Evolutionary conservation across 2,797 vertebrate genomes (phyloP).

Genomic region (Poeciliopsis infans): DNA sequence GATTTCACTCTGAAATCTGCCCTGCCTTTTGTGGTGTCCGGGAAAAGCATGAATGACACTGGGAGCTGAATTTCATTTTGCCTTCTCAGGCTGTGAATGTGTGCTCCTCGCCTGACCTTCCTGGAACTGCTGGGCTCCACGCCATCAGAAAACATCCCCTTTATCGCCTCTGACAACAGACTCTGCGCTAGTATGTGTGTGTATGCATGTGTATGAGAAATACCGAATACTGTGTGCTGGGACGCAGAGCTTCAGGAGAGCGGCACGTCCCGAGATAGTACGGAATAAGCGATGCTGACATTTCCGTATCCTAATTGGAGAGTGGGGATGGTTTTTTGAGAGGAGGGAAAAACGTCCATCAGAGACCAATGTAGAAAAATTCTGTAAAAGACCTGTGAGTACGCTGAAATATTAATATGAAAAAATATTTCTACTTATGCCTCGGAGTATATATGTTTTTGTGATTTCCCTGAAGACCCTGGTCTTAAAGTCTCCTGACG

Average conservation of each 20-base stretch:
- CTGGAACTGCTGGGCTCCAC: conserved; percentile 18
- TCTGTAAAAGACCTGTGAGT: background rate
- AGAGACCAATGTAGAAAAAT: background rate
- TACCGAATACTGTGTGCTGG: conserved; percentile 46
- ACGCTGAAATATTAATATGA: background rate
- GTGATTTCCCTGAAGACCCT: conserved; percentile 7
- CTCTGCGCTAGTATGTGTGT: conserved; percentile 18
- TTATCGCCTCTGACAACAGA: conserved; percentile 31
- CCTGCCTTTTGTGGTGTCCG: conserved; percentile 1
- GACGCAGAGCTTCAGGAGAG: conserved; percentile 35
- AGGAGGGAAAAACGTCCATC: background rate
- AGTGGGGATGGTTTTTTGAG: background rate
- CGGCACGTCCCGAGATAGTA: conserved; percentile 19
- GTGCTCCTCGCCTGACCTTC: conserved; percentile 38
- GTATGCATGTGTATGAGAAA: conserved; percentile 28
- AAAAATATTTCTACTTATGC: background rate
- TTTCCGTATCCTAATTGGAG: conserved; percentile 13
- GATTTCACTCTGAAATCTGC: background rate
- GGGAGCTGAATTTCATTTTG: conserved; percentile 12
- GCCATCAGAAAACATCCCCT: conserved; percentile 41
- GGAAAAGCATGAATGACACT: background rate
- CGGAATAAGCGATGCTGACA: conserved; percentile 7
- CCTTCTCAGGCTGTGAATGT: conserved; percentile 12
- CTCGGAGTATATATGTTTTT: background rate
- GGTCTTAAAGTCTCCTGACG: conserved; percentile 18